phyloP scores from a whole-genome alignment of 2,113 vertebrate genomes.

The Cyprinus carpio region DNA sequence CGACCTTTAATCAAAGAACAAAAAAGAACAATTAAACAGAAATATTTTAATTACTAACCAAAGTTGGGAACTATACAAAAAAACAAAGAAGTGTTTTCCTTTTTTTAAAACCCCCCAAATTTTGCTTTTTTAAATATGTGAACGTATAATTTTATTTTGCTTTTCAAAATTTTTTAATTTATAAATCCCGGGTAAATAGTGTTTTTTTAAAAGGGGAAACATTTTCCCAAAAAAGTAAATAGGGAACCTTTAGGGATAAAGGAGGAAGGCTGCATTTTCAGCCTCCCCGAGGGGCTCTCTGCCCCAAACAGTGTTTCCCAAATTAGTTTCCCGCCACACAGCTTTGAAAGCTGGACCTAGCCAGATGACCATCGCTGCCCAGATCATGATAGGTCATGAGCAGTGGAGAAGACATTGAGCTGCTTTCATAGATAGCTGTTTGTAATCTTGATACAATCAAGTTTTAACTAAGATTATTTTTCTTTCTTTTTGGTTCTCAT shows the following conservation, averaged over 20 bases:
- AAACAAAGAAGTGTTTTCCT: too few relatives aligned
- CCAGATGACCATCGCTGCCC: slow-evolving; percentile 68
- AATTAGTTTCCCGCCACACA: slow-evolving; percentile 70
- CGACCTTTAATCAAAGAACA: background rate
- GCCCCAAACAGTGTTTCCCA: slow-evolving; percentile 65
- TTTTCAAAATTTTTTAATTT: background rate
- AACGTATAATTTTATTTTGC: background rate
- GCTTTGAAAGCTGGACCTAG: slow-evolving; percentile 72
- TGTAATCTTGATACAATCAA: background rate
- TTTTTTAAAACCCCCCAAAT: too few relatives aligned
- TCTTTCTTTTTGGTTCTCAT: slow-evolving; percentile 1
- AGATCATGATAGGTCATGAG: slow-evolving; percentile 66
- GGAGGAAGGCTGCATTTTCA: slow-evolving; percentile 64
- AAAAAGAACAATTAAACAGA: too few relatives aligned
- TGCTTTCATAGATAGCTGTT: background rate
- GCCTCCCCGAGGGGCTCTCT: slow-evolving; percentile 62
- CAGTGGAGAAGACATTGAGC: slow-evolving; percentile 2
- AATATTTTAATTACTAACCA: too few relatives aligned
- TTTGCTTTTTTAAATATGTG: background rate
- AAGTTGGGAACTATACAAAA: too few relatives aligned
- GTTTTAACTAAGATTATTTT: background rate
- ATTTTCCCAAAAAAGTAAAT: slow-evolving; percentile 6
- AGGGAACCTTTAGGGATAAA: slow-evolving; percentile 38
- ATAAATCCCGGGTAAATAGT: slow-evolving; percentile 4
- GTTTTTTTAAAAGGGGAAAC: slow-evolving; percentile 34